Conservation (phyloP, 1,140 invertebrate genomes). For the Tetragonula clypearis region DNA sequence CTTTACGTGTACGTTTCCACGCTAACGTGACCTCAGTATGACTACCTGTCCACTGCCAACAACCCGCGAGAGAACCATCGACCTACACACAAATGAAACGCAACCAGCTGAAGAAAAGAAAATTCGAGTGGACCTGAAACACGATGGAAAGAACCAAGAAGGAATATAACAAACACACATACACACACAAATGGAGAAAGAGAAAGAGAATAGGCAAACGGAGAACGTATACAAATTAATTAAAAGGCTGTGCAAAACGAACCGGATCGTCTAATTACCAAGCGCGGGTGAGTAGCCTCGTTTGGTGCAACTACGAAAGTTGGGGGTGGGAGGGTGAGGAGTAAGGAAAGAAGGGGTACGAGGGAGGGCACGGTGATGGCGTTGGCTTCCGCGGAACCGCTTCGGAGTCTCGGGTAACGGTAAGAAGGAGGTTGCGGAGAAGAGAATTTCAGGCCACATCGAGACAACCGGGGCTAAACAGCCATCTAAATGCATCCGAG, state of each 20-base stretch:
- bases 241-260: constrained; percentile 68
- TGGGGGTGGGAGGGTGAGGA: neutral
- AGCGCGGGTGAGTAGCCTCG: constrained; percentile 44
- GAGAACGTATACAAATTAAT: constrained; percentile 73
- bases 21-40: no score
- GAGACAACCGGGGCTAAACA: constrained; percentile 79
- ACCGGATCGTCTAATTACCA: constrained; percentile 71
- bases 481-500: constrained; percentile 83
- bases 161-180: no score
- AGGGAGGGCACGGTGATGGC: constrained; percentile 36
- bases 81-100: no score
- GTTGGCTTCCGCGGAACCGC: constrained; percentile 51
- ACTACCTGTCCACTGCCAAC: no score
- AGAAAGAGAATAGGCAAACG: neutral
- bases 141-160: no score
- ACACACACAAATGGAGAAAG: no score
- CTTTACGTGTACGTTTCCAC: no score
- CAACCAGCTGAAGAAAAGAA: no score
- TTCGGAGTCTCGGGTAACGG: constrained; percentile 50
- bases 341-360: neutral
- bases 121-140: no score
- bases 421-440: constrained; percentile 56
- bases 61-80: no score
- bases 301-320: constrained; percentile 62
- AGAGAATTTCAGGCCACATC: constrained; percentile 67